A percentile compares a stretch with the other conserved stretches of the same genome.
Evolutionary conservation across 2,797 vertebrate genomes (phyloP).

Genomic region (Diceros bicornis): DNA sequence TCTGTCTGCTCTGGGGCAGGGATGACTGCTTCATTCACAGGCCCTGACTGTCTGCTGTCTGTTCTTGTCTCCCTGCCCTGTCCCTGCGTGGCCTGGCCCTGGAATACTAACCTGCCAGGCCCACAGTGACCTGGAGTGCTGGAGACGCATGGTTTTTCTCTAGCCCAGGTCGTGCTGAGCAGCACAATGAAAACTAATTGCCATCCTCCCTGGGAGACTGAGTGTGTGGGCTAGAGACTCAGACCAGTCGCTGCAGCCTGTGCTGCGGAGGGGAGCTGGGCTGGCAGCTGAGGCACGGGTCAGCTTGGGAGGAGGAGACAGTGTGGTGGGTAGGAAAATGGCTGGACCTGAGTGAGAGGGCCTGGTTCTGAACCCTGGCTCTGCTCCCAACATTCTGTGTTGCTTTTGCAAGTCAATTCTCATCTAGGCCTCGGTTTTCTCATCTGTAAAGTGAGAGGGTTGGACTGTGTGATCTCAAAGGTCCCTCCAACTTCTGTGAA

Average conservation of each 20-base stretch:
- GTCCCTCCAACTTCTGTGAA: background rate
- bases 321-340: background rate
- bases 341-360: background rate
- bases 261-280: background rate
- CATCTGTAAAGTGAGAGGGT: background rate
- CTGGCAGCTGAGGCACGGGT: background rate
- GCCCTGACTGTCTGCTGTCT: background rate
- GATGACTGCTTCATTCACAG: background rate
- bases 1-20: background rate
- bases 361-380: background rate
- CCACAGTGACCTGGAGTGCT: constrained; percentile 69
- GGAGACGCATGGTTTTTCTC: constrained; percentile 1
- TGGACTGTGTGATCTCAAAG: background rate
- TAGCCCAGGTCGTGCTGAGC: constrained; percentile 50
- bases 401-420: background rate
- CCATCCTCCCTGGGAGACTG: constrained; percentile 37
- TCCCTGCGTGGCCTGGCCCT: background rate
- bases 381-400: background rate
- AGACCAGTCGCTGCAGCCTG: constrained; percentile 27
- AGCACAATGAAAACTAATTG: constrained; percentile 78
- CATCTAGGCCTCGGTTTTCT: background rate
- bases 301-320: background rate
- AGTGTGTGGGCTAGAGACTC: constrained; percentile 70
- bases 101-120: constrained; percentile 63
- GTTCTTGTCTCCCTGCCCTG: background rate